phyloP scores from a whole-genome alignment of 2,113 vertebrate genomes.

The Hippoglossus stenolepis region DNA sequence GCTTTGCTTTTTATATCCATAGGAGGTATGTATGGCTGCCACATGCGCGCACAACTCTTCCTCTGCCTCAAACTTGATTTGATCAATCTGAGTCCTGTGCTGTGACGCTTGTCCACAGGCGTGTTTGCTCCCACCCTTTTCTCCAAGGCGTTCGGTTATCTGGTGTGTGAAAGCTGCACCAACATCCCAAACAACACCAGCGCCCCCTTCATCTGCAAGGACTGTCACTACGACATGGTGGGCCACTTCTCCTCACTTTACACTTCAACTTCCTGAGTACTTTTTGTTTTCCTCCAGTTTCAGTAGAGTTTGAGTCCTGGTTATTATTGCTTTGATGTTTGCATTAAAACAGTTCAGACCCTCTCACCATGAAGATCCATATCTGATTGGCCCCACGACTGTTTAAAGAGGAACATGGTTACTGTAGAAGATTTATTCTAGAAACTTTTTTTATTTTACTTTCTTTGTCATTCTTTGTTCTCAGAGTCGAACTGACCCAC shows the following conservation, averaged over 20 bases:
- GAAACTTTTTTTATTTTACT: constrained; percentile 2
- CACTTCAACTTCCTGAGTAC: no score
- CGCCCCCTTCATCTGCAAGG: constrained; percentile 84
- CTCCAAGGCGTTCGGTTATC: constrained; percentile 89
- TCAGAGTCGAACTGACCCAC: constrained; percentile 79
- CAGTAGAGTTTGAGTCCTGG: no score
- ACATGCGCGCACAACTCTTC: no score
- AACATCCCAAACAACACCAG: constrained; percentile 79
- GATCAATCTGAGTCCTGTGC: background rate
- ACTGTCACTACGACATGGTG: constrained; percentile 89
- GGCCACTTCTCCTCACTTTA: constrained; percentile 21
- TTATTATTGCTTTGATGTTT: no score
- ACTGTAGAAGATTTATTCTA: background rate
- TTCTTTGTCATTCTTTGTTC: constrained; percentile 16
- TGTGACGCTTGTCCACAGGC: constrained; percentile 68
- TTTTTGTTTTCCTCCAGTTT: no score
- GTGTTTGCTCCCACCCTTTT: constrained; percentile 92
- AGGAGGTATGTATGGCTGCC: constrained; percentile 82
- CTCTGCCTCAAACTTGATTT: background rate
- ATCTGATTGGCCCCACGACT: no score
- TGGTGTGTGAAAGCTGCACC: constrained; percentile 88
- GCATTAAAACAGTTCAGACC: no score
- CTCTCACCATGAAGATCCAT: no score
- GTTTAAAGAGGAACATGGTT: background rate
- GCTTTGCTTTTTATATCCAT: constrained; percentile 91